Percentiles rank a stretch among this genome's conserved stretches.
phyloP scores from a whole-genome alignment of 2,797 vertebrate species.

The Champsocephalus gunnari region DNA sequence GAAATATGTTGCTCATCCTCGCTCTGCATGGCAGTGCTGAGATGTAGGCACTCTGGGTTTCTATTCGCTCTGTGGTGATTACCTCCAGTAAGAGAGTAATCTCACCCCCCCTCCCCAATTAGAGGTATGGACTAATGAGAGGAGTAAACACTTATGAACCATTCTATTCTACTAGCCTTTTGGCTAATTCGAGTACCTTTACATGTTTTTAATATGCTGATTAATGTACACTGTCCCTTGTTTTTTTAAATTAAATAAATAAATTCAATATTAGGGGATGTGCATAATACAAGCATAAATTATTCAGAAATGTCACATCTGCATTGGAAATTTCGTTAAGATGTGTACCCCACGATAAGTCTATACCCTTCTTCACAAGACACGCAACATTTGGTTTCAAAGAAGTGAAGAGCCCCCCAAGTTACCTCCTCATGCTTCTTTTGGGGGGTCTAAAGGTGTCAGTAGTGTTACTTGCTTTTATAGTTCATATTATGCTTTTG shows the following conservation, averaged over 20 bases:
- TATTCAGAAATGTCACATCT: constrained; percentile 63
- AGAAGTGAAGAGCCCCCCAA: background rate
- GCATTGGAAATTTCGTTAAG: constrained; percentile 52
- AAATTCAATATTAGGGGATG: background rate
- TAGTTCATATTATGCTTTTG: background rate
- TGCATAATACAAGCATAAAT: constrained; percentile 24
- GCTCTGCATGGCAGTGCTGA: constrained; percentile 22
- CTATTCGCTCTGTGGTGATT: constrained; percentile 25
- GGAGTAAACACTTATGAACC: constrained; percentile 20
- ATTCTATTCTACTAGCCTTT: background rate
- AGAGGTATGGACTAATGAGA: constrained; percentile 20
- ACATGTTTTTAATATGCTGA: too few species aligned
- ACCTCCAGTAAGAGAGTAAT: constrained; percentile 7
- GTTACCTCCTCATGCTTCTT: background rate
- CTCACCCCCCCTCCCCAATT: background rate
- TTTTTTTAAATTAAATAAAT: too few species aligned
- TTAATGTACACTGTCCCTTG: too few species aligned
- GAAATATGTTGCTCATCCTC: constrained; percentile 41
- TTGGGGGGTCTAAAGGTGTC: background rate
- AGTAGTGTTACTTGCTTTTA: background rate
- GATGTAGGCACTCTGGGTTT: constrained; percentile 31
- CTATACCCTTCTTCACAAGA: background rate
- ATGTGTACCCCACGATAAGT: background rate
- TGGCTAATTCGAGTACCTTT: too few species aligned
- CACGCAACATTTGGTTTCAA: background rate